phyloP scores from a whole-genome alignment of 1,140 invertebrate species.

The Pseudomyrmex flavicornis region DNA sequence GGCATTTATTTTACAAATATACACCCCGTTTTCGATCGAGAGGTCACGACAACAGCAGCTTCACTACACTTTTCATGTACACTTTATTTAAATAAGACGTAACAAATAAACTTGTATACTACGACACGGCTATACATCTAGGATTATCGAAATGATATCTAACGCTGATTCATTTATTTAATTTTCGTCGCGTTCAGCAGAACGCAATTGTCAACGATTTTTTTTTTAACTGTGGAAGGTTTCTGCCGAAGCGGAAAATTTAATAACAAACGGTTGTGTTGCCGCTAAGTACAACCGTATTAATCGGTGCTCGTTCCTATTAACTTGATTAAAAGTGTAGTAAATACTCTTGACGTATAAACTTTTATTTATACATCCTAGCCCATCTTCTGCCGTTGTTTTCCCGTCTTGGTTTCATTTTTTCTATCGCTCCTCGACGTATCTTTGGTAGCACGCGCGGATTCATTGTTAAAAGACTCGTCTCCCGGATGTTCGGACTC shows the following conservation, averaged over 20 bases:
- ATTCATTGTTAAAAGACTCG: slow-evolving; percentile 50
- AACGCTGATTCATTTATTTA: neutral
- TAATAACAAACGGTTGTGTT: too few relatives aligned
- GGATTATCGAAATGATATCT: neutral
- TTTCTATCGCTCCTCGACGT: neutral
- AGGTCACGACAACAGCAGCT: slow-evolving; percentile 4
- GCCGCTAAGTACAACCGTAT: too few relatives aligned
- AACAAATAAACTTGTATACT: slow-evolving; percentile 26
- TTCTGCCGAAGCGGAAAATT: too few relatives aligned
- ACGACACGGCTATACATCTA: slow-evolving; percentile 37
- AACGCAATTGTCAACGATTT: neutral
- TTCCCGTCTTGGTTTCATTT: slow-evolving; percentile 59
- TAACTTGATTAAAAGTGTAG: slow-evolving; percentile 43
- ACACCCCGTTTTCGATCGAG: neutral
- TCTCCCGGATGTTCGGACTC: slow-evolving; percentile 65
- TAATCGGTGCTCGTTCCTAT: neutral
- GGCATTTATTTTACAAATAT: slow-evolving; percentile 56
- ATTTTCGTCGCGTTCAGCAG: neutral
- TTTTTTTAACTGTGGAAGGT: neutral
- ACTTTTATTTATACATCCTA: slow-evolving; percentile 65
- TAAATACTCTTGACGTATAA: slow-evolving; percentile 6
- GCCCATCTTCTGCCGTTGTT: slow-evolving; percentile 81
- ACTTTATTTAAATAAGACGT: slow-evolving; percentile 36
- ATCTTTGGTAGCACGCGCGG: slow-evolving; percentile 36
- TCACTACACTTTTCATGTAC: slow-evolving; percentile 27